These are phyloP conservation scores for Hirtodrosophila cameraria DNA, from an alignment of 2,888 invertebrate species.

Conservation along the genomic window DNA sequence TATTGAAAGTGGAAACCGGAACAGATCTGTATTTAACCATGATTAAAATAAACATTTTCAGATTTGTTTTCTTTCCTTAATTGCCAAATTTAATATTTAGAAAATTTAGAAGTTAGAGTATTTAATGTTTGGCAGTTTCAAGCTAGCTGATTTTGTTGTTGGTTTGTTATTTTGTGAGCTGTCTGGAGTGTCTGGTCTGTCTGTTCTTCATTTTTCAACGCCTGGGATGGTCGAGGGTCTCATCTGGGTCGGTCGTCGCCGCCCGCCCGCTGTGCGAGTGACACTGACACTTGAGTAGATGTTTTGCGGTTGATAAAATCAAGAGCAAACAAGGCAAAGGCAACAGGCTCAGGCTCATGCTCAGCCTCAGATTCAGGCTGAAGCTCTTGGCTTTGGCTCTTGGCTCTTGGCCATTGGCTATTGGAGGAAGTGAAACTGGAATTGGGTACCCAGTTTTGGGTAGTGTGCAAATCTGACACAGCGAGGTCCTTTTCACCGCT, in stretches of 20 bases:
- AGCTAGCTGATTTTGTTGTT: slow-evolving; percentile 27
- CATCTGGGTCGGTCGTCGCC: slow-evolving; percentile 64
- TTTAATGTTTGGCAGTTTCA: neutral
- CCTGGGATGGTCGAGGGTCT: slow-evolving; percentile 70
- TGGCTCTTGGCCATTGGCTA: too few relatives aligned
- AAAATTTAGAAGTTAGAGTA: slow-evolving; percentile 25
- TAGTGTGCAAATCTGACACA: slow-evolving; percentile 41
- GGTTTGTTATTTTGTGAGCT: slow-evolving; percentile 40
- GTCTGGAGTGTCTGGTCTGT: slow-evolving; percentile 52
- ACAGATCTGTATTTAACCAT: too few relatives aligned
- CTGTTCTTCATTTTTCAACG: slow-evolving; percentile 77
- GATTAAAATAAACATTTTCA: too few relatives aligned
- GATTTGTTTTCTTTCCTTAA: neutral
- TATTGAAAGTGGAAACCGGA: too few relatives aligned
- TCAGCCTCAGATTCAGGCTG: too few relatives aligned
- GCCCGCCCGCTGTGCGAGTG: slow-evolving; percentile 80
- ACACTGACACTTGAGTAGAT: slow-evolving; percentile 82
- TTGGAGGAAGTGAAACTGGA: slow-evolving; percentile 15
- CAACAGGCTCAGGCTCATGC: too few relatives aligned
- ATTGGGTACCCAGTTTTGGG: slow-evolving; percentile 29
- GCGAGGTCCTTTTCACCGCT: slow-evolving; percentile 75
- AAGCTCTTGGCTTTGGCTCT: slow-evolving; percentile 6
- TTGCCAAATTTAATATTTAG: neutral
- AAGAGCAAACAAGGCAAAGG: slow-evolving; percentile 76
- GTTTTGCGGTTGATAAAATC: slow-evolving; percentile 81